These are phyloP conservation scores for Gibbula magus DNA, from an alignment of 2,888 invertebrate species.

Conservation along the genomic window DNA sequence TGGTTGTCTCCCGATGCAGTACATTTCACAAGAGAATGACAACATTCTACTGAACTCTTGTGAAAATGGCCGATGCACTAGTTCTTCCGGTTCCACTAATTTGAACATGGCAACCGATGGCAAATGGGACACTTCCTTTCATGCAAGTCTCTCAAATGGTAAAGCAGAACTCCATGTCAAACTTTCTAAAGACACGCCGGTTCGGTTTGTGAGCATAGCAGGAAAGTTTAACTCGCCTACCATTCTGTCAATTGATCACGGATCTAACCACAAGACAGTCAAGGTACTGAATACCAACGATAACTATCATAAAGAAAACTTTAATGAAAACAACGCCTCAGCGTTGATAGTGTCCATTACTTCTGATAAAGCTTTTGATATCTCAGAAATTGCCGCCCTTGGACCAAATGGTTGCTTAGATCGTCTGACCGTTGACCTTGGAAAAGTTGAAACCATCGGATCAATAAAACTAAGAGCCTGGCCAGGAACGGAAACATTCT, in stretches of 20 bases:
- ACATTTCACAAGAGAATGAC: slow-evolving; percentile 38
- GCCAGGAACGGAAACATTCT: slow-evolving; percentile 45
- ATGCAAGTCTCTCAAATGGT: slow-evolving; percentile 15
- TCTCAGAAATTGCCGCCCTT: slow-evolving; percentile 48
- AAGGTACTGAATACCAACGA: slow-evolving; percentile 31
- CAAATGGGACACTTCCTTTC: slow-evolving; percentile 33
- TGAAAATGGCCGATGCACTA: slow-evolving; percentile 30
- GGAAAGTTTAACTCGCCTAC: slow-evolving; percentile 41
- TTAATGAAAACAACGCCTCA: slow-evolving; percentile 19
- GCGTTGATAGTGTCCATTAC: slow-evolving; percentile 36
- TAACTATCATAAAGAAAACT: slow-evolving; percentile 45
- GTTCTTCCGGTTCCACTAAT: slow-evolving; percentile 17
- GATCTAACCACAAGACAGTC: slow-evolving; percentile 21
- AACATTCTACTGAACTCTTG: slow-evolving; percentile 49
- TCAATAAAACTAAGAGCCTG: slow-evolving; percentile 49
- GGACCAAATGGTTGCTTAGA: slow-evolving; percentile 45
- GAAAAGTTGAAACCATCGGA: slow-evolving; percentile 35
- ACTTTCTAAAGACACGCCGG: slow-evolving; percentile 13
- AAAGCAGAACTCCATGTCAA: slow-evolving; percentile 22
- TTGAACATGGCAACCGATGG: slow-evolving; percentile 46
- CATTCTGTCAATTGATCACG: slow-evolving; percentile 10
- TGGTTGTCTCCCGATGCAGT: slow-evolving; percentile 50
- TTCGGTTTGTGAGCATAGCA: slow-evolving; percentile 40
- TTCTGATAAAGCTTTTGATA: slow-evolving; percentile 34
- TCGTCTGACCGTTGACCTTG: slow-evolving; percentile 45